Base-by-base conservation (phyloP, 2,888 invertebrate species). In the Blera fallax region DNA sequence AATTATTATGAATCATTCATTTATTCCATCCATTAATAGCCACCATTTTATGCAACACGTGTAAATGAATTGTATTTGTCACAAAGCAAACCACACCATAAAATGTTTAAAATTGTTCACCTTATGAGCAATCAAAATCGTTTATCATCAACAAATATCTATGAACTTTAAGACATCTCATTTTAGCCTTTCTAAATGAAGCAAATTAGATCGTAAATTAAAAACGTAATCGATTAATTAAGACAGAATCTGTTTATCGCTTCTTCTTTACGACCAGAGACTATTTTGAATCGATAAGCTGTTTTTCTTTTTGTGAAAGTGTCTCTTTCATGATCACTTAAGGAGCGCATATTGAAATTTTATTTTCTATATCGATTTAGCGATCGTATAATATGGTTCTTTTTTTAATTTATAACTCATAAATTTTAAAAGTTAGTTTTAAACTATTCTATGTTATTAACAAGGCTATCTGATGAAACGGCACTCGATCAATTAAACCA, bases 181-280 rank as follows among this genome's bases (percentile, higher is more conserved):
- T 34, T 56, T 21, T 34, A 64, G 37, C 65, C 65, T 73, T 79
- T 79, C 60, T 21, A 69, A 50, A 65, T 29, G 58, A 70, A 82
- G 37, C 77, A 77, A 77, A 50, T 70, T 50, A 50, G 43, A 24
- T 65, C 81, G 56, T 70, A 77, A 82, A 77, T 77, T 62, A 56
- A 18, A 56, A 65, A 50, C 43, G 14, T 65, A 82, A 82, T 82
- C 77, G 81, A 64, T 82, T 82, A 82, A 82, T 82, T 77, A 70
- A 82, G 32, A 8, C 77, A 37, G 56, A 50, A 77, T 70, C 32
- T 48, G 24, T 64, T 76, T 78, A 45, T 37, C 67, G 37, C 34
- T 37, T 50, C 34, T 34, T 58, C 32, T 67, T 58, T 58, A 67
- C 18, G 67, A 48, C 10, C 65, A n/a, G 16, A 34, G 56, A 32